Evolutionary conservation across 2,888 invertebrate species (phyloP).

Genomic region (Amiota communis): DNA sequence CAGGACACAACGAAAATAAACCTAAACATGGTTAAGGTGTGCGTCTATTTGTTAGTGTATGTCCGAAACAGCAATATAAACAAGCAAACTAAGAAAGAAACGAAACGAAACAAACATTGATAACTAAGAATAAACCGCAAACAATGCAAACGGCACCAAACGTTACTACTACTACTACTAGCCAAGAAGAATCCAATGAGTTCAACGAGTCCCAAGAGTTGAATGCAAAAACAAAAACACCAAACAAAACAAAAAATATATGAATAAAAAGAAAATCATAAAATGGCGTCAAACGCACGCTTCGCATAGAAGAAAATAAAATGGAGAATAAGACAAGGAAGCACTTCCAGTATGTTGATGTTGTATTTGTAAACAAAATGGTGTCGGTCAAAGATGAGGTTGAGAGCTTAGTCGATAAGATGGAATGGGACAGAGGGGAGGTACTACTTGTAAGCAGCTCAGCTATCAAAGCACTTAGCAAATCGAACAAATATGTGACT

Average conservation of each 20-base stretch:
- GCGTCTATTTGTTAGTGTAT: not conserved
- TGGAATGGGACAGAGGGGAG: not conserved
- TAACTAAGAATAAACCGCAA: slow-evolving; percentile 1
- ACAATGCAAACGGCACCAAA: not conserved
- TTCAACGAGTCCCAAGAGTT: not conserved
- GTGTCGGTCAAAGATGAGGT: not conserved
- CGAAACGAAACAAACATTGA: not conserved
- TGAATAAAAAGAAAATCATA: slow-evolving; percentile 1
- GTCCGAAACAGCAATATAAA: slow-evolving; percentile 4
- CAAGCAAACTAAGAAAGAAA: slow-evolving; percentile 20
- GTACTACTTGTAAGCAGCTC: slow-evolving; percentile 46
- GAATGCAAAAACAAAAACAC: not conserved
- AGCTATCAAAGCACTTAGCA: slow-evolving; percentile 54
- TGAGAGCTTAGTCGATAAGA: slow-evolving; percentile 25
- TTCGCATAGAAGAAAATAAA: no score
- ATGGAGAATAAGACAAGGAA: no score
- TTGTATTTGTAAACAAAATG: slow-evolving; percentile 14
- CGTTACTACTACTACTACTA: not conserved
- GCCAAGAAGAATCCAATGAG: not conserved
- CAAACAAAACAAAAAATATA: not conserved
- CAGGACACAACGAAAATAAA: no score
- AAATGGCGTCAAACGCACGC: slow-evolving; percentile 18
- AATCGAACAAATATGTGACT: slow-evolving; percentile 63
- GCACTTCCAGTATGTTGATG: no score
- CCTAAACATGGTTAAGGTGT: no score